Base-by-base conservation (phyloP, 30 jellyfish, hydroid and myxozoan genomes). In the Aurelia sp. region DNA sequence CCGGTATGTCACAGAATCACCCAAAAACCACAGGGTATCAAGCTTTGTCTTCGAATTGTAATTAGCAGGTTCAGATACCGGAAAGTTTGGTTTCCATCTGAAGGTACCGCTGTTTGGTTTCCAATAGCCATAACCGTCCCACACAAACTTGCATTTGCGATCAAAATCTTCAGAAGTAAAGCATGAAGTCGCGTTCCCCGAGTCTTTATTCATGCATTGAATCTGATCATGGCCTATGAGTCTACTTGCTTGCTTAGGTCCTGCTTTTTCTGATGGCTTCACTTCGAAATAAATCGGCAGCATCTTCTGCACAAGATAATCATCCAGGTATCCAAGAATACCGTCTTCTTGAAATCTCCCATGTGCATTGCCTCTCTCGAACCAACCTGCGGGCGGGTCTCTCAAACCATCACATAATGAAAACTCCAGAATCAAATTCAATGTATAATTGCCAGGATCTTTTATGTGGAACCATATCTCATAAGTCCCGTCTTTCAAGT, bases 301-400 rank as follows among this genome's bases (percentile, higher is more conserved):
- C 51, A 48, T 47, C 16, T 41, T 69, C 20, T 82, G 82, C 66
- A 68, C 71, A 10, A 82, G 57, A 53, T 51, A 82, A 52, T 82
- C 91, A 82, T 82, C 91, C 6, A 82, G 35, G 41, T 82, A 82
- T 10, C 91, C 91, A 7, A 82, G 74, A 33, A 70, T 71, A 8
- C 91, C 91, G 1, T 82, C 85, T 23, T 69, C 61, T 59, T 82
- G 91, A 59, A 82, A 82, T 35, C 62, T 41, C 19, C 91, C 91
- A 31, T 58, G 73, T 27, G 18, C 21, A 48, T 73, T 76, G 11
- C 93, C 93, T 17, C 69, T 40, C 48, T 63, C 77, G 40, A 84
- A 84, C 93, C 93, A 84, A 21, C 83, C 76, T 2, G 35, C 41
- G 22, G 93, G 93, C 17, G 96, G 96, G 52, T 86, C 96, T 17